Base-by-base conservation (phyloP, 2,888 invertebrate genomes). In the Lepidocyrtoides sp. region DNA sequence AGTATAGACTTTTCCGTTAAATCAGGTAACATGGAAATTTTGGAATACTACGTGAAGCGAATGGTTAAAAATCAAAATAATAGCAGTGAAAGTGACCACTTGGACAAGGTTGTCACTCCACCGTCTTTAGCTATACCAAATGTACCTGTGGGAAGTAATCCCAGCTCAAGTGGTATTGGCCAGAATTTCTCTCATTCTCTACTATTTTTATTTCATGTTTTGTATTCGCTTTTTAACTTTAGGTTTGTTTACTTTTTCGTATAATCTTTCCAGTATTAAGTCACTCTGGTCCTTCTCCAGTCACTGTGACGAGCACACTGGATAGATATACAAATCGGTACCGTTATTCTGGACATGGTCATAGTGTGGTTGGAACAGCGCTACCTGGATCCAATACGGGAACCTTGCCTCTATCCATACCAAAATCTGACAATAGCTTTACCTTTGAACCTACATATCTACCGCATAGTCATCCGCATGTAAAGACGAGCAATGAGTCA, bases 1-100 rank as follows among this genome's bases (percentile, higher is more conserved):
- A 95, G 96, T 86, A 95, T 96, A 79, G 96, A 96, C 93, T 96
- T 96, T 93, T 96, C 96, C 0, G 95, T 96, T 14, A 96, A 96
- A 93, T 96, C 96, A 2, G 95, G 95, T 12, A 95, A 95, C 77
- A 95, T 95, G 82, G 96, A 96, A 92, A 96, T 96, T 72, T 95
- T 96, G 63, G 97, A 97, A 93, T 97, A 96, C 94, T 96, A 96
- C 91, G 95, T 95, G 44, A 95, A 96, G 94, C 95, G 91, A 17
- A 93, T 93, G 93, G 93, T 93, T 0, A 94, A 94, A 88, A 93
- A 94, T 72, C 94, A 94, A 66, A 93, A 94, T 60, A 94, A 94
- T 66, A 94, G 93, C 60, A 94, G 94, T 66, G 94, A 94, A 63
- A 94, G 94, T 83, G 94, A 94, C 86, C 93, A 94, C 87, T 75